Evolutionary conservation across 2,113 vertebrate species (phyloP), one percentile per base, ranked within the genome.

Genomic region (Melanostigma gelatinosum): DNA sequence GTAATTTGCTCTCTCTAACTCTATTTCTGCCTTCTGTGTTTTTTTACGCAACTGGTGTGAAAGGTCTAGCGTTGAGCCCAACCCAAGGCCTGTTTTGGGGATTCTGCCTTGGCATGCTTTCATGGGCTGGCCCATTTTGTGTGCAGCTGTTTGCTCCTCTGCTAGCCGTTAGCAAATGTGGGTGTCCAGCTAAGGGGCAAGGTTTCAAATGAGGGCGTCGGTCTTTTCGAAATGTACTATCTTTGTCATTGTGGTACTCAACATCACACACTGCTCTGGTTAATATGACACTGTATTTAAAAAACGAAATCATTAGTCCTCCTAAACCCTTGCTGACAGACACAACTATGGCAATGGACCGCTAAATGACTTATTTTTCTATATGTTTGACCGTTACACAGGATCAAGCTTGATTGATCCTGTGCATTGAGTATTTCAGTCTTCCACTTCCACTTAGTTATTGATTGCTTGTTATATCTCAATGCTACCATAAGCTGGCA

Each of bases 111-210:
- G 77, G 87, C 88, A 86, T 91, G 85, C 82, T 85, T 88, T 90
- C 72, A 82, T 81, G 89, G 88, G 85, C 71, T 87, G 84, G 87
- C 83, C 57, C 76, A 69, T 84, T 82, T 85, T 91, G 77, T 77
- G 54, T 87, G 89, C 90, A 93, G 91, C 90, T 92, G 90, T 89
- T 89, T 85, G 79, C 77, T 89, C 73, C 85, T 83, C 60, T 34
- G 11, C 84, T 18, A 36, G 80, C 84, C 84, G 75, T 60, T 16
- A 74, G 72, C 46, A 66, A 77, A 77, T 88, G 87, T 87, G 81
- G 73, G 63, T 87, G 88, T 92, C 86, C 88, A 77, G 69, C 62
- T 71, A 54, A 88, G 65, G 79, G 79, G 77, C 82, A 80, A 16
- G 5, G 66, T 72, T 87, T 89, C 75, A 88, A 76, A 76, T 69